Base-by-base conservation (phyloP, 1,140 invertebrate species). In the Polyergus mexicanus region DNA sequence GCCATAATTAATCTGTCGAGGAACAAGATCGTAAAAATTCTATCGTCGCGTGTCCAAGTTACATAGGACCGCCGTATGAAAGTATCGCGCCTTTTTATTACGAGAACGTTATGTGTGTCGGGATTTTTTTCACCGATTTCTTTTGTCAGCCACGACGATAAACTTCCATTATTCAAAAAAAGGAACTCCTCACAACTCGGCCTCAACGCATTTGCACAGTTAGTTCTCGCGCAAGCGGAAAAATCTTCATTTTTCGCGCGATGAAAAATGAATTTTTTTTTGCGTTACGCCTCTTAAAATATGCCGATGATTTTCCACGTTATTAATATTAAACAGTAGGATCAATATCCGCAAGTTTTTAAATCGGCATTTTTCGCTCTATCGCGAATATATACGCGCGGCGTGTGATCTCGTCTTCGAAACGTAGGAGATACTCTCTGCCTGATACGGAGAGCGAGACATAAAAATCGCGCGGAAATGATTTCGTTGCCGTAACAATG, bases 401-500 rank as follows among this genome's bases (percentile, higher is more conserved):
- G 6, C 44, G n/a, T 38, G 63, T n/a, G 35, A 71, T 81, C 35
- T 13, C 41, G 22, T 81, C n/a, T 81, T 71, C 51, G 22, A 47
- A 47, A 47, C 35, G 25, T 7, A 3, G 19, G 44, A 60, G 1
- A 72, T 25, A 11, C 6, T 38, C 11, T 13, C 10, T 2, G 71
- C 35, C 19, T 19, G 66, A 71, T 41, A 44, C 25, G 6, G 51
- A 71, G 13, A 44, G 10, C 22, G 25, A 19, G 16, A 58, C 11
- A 54, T 81, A 81, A 81, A 81, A 81, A 58, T 81, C 38, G 78
- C 38, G 78, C 51, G 78, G 54, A 72, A 72, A 81, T 81, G 38
- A 81, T 81, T 81, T 44, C 35, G 62, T 62, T n/a, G 54, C 66
- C 44, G 78, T 81, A 81, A 81, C 66, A 81, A 72, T 71, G 69